A percentile compares a stretch with the other conserved stretches of the same genome.
Conservation (phyloP, 2,797 vertebrate species). For the Tadarida brasiliensis region DNA sequence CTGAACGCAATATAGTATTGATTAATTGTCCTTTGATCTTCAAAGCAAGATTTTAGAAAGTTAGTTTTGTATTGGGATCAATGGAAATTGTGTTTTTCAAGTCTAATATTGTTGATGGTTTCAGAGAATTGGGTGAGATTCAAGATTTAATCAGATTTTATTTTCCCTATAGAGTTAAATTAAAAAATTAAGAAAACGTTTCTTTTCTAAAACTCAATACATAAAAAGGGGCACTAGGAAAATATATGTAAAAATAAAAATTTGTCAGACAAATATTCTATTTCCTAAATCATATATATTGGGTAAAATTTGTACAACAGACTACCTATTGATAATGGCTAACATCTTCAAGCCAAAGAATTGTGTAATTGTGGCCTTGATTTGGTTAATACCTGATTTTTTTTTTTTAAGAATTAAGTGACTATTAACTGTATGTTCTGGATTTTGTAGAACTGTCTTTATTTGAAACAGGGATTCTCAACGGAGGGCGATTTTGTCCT, state of each 20-base stretch:
- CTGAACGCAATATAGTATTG: neutral
- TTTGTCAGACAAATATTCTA: neutral
- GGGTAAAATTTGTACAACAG: neutral
- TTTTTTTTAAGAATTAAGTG: neutral
- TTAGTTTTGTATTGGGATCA: neutral
- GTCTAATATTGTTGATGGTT: neutral
- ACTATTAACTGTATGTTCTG: neutral
- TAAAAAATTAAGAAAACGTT: neutral
- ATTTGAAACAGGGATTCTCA: neutral
- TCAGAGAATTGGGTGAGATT: slow-evolving; percentile 6
- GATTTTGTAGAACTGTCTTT: neutral
- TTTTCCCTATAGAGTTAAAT: neutral
- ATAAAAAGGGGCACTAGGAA: neutral
- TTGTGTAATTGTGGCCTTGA: neutral
- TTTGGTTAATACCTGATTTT: neutral
- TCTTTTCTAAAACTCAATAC: neutral
- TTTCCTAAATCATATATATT: neutral
- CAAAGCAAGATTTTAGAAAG: neutral
- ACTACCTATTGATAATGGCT: neutral
- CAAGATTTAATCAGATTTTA: neutral
- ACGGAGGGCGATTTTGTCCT: neutral
- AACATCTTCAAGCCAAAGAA: neutral
- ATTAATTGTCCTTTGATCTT: slow-evolving; percentile 23
- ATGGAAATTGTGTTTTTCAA: neutral
- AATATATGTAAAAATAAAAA: neutral